A percentile compares a stretch with the other conserved stretches of the same genome.
These are phyloP conservation scores for Patella depressa DNA, from an alignment of 2,888 invertebrate species.

Conservation along the genomic window DNA sequence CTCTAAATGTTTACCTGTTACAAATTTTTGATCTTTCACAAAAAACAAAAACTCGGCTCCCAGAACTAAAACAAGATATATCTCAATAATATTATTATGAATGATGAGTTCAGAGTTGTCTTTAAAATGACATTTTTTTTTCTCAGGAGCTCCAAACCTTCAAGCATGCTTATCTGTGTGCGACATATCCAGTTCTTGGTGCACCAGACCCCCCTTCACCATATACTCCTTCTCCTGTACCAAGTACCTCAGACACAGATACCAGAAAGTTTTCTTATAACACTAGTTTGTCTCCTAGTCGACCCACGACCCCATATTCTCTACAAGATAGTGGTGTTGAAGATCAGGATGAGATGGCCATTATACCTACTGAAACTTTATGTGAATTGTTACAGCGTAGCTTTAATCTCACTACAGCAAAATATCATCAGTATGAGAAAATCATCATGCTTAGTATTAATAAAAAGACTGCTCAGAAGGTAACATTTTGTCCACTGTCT, in stretches of 20 bases:
- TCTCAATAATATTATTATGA: too few species aligned
- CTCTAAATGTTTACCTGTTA: too few species aligned
- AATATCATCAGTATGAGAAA: slow-evolving; percentile 54
- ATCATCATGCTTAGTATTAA: slow-evolving; percentile 45
- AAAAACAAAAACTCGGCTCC: too few species aligned
- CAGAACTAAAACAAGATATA: too few species aligned
- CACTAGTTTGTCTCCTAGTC: slow-evolving; percentile 13
- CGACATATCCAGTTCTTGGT: slow-evolving; percentile 60
- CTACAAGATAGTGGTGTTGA: slow-evolving; percentile 56
- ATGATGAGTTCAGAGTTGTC: too few species aligned
- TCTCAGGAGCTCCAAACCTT: slow-evolving; percentile 51
- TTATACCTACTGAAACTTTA: slow-evolving; percentile 61
- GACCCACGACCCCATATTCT: slow-evolving; percentile 41
- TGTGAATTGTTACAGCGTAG: slow-evolving; percentile 58
- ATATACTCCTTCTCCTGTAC: slow-evolving; percentile 45
- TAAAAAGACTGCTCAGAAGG: slow-evolving; percentile 58
- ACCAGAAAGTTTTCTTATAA: not conserved
- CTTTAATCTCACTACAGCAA: slow-evolving; percentile 50
- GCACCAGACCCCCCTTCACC: slow-evolving; percentile 62
- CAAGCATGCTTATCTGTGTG: slow-evolving; percentile 57
- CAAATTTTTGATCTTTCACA: too few species aligned
- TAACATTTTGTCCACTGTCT: slow-evolving; percentile 24
- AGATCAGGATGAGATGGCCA: slow-evolving; percentile 51
- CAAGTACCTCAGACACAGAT: not conserved
- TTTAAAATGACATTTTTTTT: slow-evolving; percentile 12